Conservation (phyloP, 1,140 invertebrate species). For the Pogonognathellus flavescens region DNA sequence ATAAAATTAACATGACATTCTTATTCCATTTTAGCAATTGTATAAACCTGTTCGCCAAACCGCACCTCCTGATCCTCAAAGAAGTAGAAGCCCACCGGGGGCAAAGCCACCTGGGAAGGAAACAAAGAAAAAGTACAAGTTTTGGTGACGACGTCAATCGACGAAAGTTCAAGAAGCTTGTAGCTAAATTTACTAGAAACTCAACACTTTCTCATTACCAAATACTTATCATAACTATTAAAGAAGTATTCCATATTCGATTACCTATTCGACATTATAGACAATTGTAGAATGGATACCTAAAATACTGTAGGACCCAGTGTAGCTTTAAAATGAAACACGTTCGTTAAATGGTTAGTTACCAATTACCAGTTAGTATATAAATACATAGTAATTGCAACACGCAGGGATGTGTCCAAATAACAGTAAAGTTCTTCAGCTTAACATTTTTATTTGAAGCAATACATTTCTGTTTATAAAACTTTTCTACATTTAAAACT, state of each 20-base stretch:
- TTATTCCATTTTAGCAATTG: conserved; percentile 56
- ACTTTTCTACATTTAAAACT: too few relatives aligned
- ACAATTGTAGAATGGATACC: too few relatives aligned
- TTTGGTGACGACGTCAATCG: conserved; percentile 60
- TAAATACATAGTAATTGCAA: too few relatives aligned
- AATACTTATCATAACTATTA: background rate
- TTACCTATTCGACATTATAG: background rate
- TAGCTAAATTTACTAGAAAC: conserved; percentile 14
- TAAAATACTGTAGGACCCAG: too few relatives aligned
- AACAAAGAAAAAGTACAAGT: conserved; percentile 66
- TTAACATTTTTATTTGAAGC: too few relatives aligned
- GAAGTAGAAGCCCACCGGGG: conserved; percentile 62
- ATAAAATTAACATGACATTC: background rate
- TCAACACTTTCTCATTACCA: conserved; percentile 30
- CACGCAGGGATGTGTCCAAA: too few relatives aligned
- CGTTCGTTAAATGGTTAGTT: too few relatives aligned
- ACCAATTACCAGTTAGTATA: too few relatives aligned
- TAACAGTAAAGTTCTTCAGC: too few relatives aligned
- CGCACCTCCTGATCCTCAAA: conserved; percentile 54
- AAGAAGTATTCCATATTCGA: conserved; percentile 19
- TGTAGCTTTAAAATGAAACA: too few relatives aligned
- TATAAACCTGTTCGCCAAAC: conserved; percentile 56
- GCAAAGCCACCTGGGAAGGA: conserved; percentile 47
- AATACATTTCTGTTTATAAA: too few relatives aligned
- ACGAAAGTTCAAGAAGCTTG: conserved; percentile 23